Conservation (phyloP, 1,140 invertebrate genomes). For the Chrysoperla carnea region DNA sequence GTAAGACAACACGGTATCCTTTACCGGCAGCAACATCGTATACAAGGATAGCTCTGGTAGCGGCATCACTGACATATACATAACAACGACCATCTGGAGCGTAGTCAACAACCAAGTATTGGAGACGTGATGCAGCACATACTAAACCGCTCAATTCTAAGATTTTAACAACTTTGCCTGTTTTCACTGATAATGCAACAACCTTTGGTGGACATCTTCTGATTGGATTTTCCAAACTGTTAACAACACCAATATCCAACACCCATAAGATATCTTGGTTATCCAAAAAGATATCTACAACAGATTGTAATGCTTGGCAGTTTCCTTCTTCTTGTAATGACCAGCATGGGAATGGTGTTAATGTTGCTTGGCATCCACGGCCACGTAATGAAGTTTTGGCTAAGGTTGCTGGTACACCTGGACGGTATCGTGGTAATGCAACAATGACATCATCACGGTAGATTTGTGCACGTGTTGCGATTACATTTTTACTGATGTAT, state of each 20-base stretch:
- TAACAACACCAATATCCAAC: slow-evolving; percentile 36
- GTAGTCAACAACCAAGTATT: slow-evolving; percentile 40
- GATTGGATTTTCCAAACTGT: slow-evolving; percentile 29
- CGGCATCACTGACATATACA: slow-evolving; percentile 42
- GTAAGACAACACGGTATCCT: slow-evolving; percentile 37
- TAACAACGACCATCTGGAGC: slow-evolving; percentile 27
- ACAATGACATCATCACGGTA: slow-evolving; percentile 31
- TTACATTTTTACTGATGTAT: slow-evolving; percentile 35
- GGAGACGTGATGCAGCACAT: slow-evolving; percentile 27
- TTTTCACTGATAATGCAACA: slow-evolving; percentile 30
- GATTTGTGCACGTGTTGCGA: slow-evolving; percentile 34
- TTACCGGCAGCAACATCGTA: slow-evolving; percentile 35
- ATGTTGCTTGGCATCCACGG: slow-evolving; percentile 21
- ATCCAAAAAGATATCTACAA: slow-evolving; percentile 38
- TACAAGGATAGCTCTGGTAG: slow-evolving; percentile 37
- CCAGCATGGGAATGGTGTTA: slow-evolving; percentile 37
- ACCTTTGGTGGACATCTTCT: slow-evolving; percentile 34
- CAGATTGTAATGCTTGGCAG: slow-evolving; percentile 34
- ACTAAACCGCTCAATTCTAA: slow-evolving; percentile 32
- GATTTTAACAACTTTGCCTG: slow-evolving; percentile 33
- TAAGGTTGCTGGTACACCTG: slow-evolving; percentile 33
- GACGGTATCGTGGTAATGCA: slow-evolving; percentile 32
- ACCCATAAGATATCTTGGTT: slow-evolving; percentile 34
- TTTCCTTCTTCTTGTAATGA: slow-evolving; percentile 35
- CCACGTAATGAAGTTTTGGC: slow-evolving; percentile 25